Evolutionary conservation across 2,797 vertebrate genomes (phyloP).

Genomic region (Botia almorhae): DNA sequence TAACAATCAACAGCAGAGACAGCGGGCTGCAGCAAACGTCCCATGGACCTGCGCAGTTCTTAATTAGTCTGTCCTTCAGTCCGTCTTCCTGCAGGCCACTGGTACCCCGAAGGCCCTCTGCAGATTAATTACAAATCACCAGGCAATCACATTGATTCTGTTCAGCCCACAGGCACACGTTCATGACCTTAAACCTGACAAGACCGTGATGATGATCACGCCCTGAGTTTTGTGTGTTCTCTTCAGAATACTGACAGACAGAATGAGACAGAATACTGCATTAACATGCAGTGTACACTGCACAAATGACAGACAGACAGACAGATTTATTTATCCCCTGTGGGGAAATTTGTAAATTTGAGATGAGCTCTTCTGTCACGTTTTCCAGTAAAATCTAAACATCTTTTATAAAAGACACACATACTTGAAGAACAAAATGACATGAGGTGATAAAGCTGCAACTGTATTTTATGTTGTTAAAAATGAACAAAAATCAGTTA

Average conservation of each 20-base stretch:
- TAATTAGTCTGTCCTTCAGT: conserved; percentile 93
- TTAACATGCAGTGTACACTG: background rate
- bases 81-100: conserved; percentile 81
- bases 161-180: conserved; percentile 78
- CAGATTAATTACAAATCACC: conserved; percentile 91
- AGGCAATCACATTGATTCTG: conserved; percentile 87
- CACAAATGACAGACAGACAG: no score
- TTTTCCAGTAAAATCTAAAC: no score
- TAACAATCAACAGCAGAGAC: conserved; percentile 75
- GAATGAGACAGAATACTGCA: background rate
- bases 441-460: no score
- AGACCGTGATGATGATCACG: conserved; percentile 49
- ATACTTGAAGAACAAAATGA: no score
- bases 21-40: conserved; percentile 58
- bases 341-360: no score
- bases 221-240: background rate
- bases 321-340: no score
- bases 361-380: no score
- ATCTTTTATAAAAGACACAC: no score
- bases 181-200: conserved; percentile 71
- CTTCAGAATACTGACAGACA: no score
- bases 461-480: no score
- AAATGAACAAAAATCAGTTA: no score
- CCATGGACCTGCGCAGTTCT: conserved; percentile 83
- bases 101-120: conserved; percentile 80